Conservation (phyloP, 2,797 vertebrate genomes). For the Helostoma temminkii region DNA sequence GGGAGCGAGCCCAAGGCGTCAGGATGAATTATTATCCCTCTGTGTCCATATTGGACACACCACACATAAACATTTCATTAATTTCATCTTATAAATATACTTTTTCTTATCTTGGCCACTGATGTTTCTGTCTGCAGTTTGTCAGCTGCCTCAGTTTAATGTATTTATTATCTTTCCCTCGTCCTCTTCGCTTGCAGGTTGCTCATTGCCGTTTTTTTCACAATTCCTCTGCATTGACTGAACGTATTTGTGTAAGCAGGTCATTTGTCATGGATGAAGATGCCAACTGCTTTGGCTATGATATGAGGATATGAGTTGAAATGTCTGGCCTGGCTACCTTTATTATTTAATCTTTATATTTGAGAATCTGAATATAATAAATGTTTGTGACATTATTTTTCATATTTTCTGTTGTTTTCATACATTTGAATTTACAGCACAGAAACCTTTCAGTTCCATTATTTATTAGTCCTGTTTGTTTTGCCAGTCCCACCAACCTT, state of each 20-base stretch:
- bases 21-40: slow-evolving; percentile 60
- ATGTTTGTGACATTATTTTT: no score
- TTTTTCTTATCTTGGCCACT: slow-evolving; percentile 59
- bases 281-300: no score
- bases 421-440: no score
- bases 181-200: slow-evolving; percentile 26
- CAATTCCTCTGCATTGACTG: slow-evolving; percentile 16
- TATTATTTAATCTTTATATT: no score
- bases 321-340: no score
- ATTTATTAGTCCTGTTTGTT: no score
- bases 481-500: no score
- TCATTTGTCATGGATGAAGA: not conserved
- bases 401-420: no score
- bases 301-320: no score
- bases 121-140: slow-evolving; percentile 36
- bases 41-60: slow-evolving; percentile 41
- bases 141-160: slow-evolving; percentile 63
- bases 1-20: slow-evolving; percentile 26
- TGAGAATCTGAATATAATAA: no score
- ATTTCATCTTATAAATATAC: slow-evolving; percentile 59
- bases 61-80: slow-evolving; percentile 70
- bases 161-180: slow-evolving; percentile 55
- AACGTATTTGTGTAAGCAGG: not conserved
- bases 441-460: no score
- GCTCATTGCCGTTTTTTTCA: slow-evolving; percentile 41